A percentile compares a stretch with the other conserved stretches of the same genome.
phyloP scores from a whole-genome alignment of 2,888 invertebrate genomes.

The Mimachlamys varia region DNA sequence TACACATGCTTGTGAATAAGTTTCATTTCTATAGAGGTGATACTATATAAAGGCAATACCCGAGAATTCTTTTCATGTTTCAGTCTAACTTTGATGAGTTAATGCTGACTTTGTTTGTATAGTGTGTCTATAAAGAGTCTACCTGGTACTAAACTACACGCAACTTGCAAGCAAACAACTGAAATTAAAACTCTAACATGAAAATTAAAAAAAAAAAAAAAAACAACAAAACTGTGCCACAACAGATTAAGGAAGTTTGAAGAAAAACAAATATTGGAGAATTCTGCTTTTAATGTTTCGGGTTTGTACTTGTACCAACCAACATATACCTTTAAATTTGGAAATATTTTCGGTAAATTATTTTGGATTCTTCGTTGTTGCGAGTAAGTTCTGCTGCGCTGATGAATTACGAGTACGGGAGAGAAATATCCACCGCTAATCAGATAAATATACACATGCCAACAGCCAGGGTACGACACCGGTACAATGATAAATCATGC shows the following conservation, averaged over 20 bases:
- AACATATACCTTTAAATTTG: background rate
- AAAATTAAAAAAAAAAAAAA: background rate
- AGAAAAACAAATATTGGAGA: background rate
- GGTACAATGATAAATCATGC: conserved; percentile 17
- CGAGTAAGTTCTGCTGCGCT: background rate
- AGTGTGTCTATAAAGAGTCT: background rate
- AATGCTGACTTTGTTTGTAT: background rate
- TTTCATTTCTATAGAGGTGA: background rate
- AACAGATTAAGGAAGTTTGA: background rate
- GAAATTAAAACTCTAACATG: background rate
- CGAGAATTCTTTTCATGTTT: background rate
- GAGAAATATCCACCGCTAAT: background rate
- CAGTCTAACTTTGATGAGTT: background rate
- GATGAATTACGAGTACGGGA: background rate
- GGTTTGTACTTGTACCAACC: background rate
- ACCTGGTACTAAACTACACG: background rate
- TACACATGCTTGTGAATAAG: background rate
- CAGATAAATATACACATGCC: conserved; percentile 1
- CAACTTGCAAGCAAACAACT: conserved; percentile 8
- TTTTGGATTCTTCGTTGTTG: background rate
- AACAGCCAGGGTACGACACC: conserved; percentile 26
- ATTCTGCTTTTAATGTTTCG: conserved; percentile 20
- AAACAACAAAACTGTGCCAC: background rate
- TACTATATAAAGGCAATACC: background rate
- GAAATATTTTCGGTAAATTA: background rate